A percentile compares a stretch with the other conserved stretches of the same genome.
phyloP scores from a whole-genome alignment of 2,888 invertebrate genomes.

The Hedya salicella region DNA sequence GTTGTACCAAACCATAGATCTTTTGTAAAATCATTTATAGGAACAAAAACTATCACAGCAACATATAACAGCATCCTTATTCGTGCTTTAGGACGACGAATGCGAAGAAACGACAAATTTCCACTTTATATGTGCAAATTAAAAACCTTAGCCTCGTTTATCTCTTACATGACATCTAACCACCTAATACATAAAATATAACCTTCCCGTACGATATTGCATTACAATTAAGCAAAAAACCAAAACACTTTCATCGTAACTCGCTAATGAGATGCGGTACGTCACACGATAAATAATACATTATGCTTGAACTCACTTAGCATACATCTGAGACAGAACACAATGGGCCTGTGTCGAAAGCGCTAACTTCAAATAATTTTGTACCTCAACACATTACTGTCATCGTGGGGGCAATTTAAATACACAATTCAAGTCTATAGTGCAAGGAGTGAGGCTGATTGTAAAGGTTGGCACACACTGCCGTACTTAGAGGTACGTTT shows the following conservation, averaged over 20 bases:
- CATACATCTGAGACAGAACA: constrained; percentile 42
- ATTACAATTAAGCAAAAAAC: constrained; percentile 21
- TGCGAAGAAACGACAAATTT: neutral
- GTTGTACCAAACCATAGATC: too few relatives aligned
- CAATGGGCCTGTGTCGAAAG: constrained; percentile 43
- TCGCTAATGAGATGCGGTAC: constrained; percentile 38
- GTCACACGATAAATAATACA: constrained; percentile 42
- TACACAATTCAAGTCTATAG: constrained; percentile 44
- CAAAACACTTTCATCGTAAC: constrained; percentile 27
- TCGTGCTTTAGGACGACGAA: neutral
- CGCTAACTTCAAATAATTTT: constrained; percentile 41
- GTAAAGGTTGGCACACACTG: constrained; percentile 27
- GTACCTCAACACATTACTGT: constrained; percentile 45
- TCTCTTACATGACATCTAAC: constrained; percentile 1
- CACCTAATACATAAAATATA: constrained; percentile 24
- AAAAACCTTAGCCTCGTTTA: constrained; percentile 4
- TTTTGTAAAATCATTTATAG: too few relatives aligned
- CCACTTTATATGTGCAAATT: constrained; percentile 1
- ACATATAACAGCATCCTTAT: too few relatives aligned
- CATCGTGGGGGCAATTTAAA: constrained; percentile 46
- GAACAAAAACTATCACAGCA: too few relatives aligned
- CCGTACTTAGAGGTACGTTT: neutral
- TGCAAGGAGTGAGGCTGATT: constrained; percentile 30
- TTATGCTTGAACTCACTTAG: constrained; percentile 40
- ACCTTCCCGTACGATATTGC: constrained; percentile 2